These are phyloP conservation scores for Chloroceryle amazona DNA, from an alignment of 2,797 vertebrate species.

Conservation along the genomic window DNA sequence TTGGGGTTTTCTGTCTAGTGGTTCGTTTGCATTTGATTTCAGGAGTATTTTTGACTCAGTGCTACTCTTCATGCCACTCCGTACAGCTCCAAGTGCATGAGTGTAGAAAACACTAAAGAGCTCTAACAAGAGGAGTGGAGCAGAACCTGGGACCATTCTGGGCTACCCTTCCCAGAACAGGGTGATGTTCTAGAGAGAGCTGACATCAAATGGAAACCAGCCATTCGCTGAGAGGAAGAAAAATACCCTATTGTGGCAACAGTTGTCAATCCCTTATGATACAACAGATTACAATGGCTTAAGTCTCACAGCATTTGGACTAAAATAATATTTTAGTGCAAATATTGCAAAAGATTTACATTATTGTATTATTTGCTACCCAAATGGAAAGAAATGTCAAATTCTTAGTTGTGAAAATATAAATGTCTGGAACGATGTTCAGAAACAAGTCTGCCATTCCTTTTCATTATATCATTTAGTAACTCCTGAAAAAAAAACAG, in stretches of 20 bases:
- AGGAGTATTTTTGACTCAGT: not conserved
- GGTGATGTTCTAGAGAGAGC: not conserved
- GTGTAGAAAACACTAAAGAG: not conserved
- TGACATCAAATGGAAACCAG: not conserved
- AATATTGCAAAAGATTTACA: not conserved
- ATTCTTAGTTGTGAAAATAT: not conserved
- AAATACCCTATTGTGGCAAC: not conserved
- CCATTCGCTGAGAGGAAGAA: not conserved
- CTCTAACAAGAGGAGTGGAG: rapidly evolving
- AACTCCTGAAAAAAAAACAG: not conserved
- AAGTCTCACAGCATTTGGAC: not conserved
- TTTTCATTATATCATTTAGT: not conserved
- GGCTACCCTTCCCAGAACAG: not conserved
- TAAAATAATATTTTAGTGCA: not conserved
- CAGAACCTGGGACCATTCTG: not conserved
- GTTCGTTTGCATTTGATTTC: not conserved
- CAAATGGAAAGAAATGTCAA: not conserved
- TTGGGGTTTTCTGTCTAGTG: rapidly evolving
- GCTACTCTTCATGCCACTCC: too few relatives aligned
- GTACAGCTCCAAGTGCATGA: too few relatives aligned
- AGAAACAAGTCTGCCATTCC: not conserved
- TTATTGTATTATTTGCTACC: not conserved
- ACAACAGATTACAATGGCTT: not conserved
- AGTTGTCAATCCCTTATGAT: not conserved
- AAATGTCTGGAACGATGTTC: not conserved